phyloP scores from a whole-genome alignment of 1,140 invertebrate species.

The Ceratosolen fusciceps region DNA sequence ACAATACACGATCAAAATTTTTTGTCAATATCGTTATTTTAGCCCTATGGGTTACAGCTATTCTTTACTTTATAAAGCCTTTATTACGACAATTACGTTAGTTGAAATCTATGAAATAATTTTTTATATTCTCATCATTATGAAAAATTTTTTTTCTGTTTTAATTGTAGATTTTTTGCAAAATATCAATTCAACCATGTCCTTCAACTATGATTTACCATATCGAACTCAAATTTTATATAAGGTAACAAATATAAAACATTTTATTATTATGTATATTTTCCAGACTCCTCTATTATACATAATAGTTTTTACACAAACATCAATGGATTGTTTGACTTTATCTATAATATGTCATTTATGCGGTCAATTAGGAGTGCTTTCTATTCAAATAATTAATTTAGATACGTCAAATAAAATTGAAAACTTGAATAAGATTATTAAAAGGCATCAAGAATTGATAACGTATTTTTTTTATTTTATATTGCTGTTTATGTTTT shows the following conservation, averaged over 20 bases:
- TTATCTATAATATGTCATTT: slow-evolving; percentile 50
- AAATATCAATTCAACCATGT: slow-evolving; percentile 32
- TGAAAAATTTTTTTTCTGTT: neutral
- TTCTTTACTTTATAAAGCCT: slow-evolving; percentile 52
- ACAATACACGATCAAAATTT: slow-evolving; percentile 43
- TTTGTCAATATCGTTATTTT: slow-evolving; percentile 51
- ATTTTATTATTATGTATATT: slow-evolving; percentile 49
- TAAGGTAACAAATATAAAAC: slow-evolving; percentile 44
- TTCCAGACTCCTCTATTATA: slow-evolving; percentile 51
- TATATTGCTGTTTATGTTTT: neutral
- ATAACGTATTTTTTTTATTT: slow-evolving; percentile 36
- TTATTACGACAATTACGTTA: slow-evolving; percentile 50
- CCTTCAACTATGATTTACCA: slow-evolving; percentile 52
- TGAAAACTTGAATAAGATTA: slow-evolving; percentile 8
- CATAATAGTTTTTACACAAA: slow-evolving; percentile 53
- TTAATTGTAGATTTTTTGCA: slow-evolving; percentile 41
- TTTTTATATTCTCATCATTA: slow-evolving; percentile 1
- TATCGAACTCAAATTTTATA: slow-evolving; percentile 52
- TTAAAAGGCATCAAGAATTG: slow-evolving; percentile 48
- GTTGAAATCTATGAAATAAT: slow-evolving; percentile 23
- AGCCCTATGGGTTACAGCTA: slow-evolving; percentile 49
- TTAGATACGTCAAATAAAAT: slow-evolving; percentile 17
- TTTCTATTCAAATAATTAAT: slow-evolving; percentile 49
- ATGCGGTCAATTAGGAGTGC: slow-evolving; percentile 52
- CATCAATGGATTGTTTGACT: slow-evolving; percentile 55